These are phyloP conservation scores for Crossocerus cetratus DNA, from an alignment of 2,888 invertebrate genomes.

Conservation along the genomic window DNA sequence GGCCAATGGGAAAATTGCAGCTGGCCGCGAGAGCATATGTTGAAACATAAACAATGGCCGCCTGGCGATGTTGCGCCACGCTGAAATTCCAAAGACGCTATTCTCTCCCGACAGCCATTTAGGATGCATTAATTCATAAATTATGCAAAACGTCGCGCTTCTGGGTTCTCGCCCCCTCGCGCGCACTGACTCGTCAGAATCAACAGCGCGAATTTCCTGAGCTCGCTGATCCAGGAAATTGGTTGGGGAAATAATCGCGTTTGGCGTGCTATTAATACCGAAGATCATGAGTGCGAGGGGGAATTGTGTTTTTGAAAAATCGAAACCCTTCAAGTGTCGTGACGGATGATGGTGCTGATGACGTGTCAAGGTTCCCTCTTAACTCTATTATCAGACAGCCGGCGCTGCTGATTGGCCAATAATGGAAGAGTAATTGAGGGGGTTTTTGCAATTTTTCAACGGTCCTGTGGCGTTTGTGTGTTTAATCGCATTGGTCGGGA, in stretches of 20 bases:
- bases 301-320: conserved; percentile 4
- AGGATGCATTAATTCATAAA: conserved; percentile 37
- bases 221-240: conserved; percentile 50
- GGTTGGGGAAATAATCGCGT: conserved; percentile 26
- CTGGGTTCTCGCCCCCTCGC: neutral
- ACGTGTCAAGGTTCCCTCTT: neutral
- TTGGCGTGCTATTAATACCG: conserved; percentile 32
- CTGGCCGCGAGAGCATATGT: neutral
- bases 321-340: neutral
- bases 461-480: no score
- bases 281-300: conserved; percentile 19
- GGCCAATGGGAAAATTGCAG: neutral
- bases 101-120: conserved; percentile 23
- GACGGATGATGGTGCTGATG: neutral
- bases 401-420: no score
- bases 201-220: conserved; percentile 43
- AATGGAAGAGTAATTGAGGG: no score
- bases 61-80: neutral
- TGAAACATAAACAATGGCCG: neutral
- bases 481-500: no score
- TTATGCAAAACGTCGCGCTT: conserved; percentile 24
- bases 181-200: neutral
- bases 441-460: no score
- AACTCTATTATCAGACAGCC: neutral
- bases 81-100: conserved; percentile 32